phyloP scores from a whole-genome alignment of 1,140 invertebrate genomes.

The Mya arenaria region DNA sequence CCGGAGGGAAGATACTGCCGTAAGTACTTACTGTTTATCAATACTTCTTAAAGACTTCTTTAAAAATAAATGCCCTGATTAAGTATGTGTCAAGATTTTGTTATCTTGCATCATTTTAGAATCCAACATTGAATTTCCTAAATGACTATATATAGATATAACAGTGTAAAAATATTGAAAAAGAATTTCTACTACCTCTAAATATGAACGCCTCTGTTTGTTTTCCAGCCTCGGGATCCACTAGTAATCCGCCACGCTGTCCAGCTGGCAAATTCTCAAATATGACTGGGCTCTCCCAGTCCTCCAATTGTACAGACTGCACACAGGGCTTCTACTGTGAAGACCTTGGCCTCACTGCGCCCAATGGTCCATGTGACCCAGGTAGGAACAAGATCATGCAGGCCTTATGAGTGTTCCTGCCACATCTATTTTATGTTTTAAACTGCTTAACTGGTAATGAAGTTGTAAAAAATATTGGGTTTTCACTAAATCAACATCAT shows the following conservation, averaged over 20 bases:
- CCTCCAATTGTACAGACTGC: conserved; percentile 72
- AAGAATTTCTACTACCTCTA: too few relatives aligned
- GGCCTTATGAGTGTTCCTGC: too few relatives aligned
- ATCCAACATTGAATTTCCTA: too few relatives aligned
- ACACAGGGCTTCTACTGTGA: conserved; percentile 76
- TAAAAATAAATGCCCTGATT: too few relatives aligned
- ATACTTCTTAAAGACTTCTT: too few relatives aligned
- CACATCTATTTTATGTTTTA: background rate
- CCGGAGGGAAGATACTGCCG: conserved; percentile 76
- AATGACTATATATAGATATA: too few relatives aligned
- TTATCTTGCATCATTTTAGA: too few relatives aligned
- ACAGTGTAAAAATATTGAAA: too few relatives aligned
- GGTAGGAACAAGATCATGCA: conserved; percentile 58
- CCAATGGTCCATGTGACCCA: conserved; percentile 74
- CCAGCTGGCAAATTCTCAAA: conserved; percentile 76
- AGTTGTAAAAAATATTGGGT: too few relatives aligned
- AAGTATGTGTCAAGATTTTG: too few relatives aligned
- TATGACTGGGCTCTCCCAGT: conserved; percentile 64
- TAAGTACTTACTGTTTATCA: conserved; percentile 44
- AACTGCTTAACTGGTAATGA: too few relatives aligned
- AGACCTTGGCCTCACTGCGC: conserved; percentile 69
- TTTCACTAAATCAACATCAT: background rate
- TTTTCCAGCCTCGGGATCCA: conserved; percentile 69
- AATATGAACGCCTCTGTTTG: too few relatives aligned
- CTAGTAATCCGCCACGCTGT: conserved; percentile 72